phyloP scores from a whole-genome alignment of 2,888 invertebrate species.

The Heliconius ismenius region DNA sequence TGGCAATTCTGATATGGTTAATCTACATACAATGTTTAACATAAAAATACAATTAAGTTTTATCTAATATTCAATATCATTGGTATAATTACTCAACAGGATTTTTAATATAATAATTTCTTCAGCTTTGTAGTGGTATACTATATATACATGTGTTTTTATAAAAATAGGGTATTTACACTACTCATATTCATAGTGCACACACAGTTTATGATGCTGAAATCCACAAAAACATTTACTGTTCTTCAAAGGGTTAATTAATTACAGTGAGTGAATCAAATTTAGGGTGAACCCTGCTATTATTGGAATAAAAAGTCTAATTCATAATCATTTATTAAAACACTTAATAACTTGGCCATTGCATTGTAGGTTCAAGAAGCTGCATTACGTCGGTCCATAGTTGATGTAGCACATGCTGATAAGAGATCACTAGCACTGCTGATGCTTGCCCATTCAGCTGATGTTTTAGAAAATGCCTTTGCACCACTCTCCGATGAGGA shows the following conservation, averaged over 20 bases:
- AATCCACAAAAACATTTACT: no score
- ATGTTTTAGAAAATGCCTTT: conserved; percentile 99
- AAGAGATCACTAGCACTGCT: conserved; percentile 95
- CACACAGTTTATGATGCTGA: neutral
- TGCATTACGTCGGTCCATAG: conserved; percentile 97
- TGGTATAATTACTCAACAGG: neutral
- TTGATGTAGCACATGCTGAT: conserved; percentile 98
- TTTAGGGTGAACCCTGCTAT: neutral
- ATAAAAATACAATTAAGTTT: neutral
- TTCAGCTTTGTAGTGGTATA: neutral
- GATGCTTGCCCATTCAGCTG: conserved; percentile 97
- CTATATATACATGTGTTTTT: neutral
- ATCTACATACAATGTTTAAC: conserved; percentile 2
- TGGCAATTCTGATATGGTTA: neutral
- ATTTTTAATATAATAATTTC: neutral
- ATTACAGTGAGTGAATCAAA: neutral
- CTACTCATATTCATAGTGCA: neutral
- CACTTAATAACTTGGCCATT: neutral
- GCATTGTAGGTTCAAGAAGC: conserved; percentile 94
- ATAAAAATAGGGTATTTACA: neutral
- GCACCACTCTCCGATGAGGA: conserved; percentile 98
- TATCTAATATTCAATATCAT: neutral
- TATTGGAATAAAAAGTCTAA: neutral
- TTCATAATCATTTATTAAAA: neutral
- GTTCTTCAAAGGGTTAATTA: no score